A percentile compares a stretch with the other conserved stretches of the same genome.
phyloP scores from a whole-genome alignment of 2,113 vertebrate species.

The Donacobius atricapilla region DNA sequence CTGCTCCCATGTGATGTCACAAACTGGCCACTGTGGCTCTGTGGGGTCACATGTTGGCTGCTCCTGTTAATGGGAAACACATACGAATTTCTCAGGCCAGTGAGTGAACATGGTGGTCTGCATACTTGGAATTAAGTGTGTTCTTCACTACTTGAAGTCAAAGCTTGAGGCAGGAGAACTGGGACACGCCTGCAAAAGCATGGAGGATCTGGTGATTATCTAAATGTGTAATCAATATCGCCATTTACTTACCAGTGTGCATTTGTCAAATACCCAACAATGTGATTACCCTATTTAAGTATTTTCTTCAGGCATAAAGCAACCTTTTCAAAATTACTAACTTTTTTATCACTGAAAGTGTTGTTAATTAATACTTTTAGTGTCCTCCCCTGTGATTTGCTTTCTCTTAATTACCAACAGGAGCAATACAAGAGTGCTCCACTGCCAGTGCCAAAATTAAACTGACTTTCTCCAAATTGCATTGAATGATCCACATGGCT shows the following conservation, averaged over 20 bases:
- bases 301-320: constrained; percentile 34
- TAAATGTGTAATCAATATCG: background rate
- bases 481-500: background rate
- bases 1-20: background rate
- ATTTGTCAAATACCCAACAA: constrained; percentile 2
- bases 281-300: constrained; percentile 1
- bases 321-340: constrained; percentile 30
- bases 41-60: accelerated
- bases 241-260: background rate
- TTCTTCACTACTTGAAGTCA: background rate
- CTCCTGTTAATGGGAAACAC: background rate
- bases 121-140: background rate
- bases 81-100: background rate
- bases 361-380: constrained; percentile 58
- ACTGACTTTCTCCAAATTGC: background rate
- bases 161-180: background rate
- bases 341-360: constrained; percentile 20
- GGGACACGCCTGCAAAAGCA: background rate
- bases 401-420: constrained; percentile 61
- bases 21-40: accelerated
- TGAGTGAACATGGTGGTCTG: accelerated
- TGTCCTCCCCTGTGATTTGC: constrained; percentile 24
- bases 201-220: background rate
- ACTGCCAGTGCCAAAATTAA: constrained; percentile 3
- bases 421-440: constrained; percentile 5